Percentiles rank a stretch among this genome's conserved stretches.
Conservation (phyloP, 2,113 vertebrate genomes). For the Drymodes brunneopygia region DNA sequence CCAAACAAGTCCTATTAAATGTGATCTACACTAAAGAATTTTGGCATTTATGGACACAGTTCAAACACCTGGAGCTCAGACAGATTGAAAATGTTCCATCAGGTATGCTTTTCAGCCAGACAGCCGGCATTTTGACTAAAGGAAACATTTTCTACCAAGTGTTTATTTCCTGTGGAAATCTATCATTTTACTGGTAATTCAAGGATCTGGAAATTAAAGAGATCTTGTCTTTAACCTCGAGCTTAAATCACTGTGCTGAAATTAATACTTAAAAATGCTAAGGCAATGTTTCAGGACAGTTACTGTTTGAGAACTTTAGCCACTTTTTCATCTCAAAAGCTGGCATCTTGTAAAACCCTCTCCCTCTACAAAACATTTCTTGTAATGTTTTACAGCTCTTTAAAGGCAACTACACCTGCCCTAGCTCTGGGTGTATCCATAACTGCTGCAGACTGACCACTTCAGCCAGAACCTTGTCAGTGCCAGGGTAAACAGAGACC, state of each 20-base stretch:
- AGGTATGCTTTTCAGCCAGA: conserved; percentile 4
- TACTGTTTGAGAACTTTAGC: not conserved
- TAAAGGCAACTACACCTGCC: not conserved
- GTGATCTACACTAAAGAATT: not conserved
- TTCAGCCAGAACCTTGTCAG: not conserved
- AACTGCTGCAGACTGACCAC: not conserved
- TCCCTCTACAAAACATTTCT: not conserved
- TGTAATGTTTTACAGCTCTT: conserved; percentile 4
- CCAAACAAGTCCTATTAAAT: not conserved
- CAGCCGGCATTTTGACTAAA: not conserved
- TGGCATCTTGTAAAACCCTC: not conserved
- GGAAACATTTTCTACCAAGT: conserved; percentile 43
- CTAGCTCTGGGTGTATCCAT: not conserved
- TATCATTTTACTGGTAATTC: not conserved
- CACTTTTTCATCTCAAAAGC: not conserved
- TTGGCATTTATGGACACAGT: not conserved
- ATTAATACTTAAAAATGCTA: not conserved
- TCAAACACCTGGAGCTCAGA: conserved; percentile 9
- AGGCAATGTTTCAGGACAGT: not conserved
- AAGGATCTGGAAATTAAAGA: not conserved
- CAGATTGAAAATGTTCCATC: conserved; percentile 23
- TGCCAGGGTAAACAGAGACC: not conserved
- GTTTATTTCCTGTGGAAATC: conserved; percentile 53
- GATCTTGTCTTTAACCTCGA: not conserved
- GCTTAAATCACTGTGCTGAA: not conserved